These are phyloP conservation scores for Pissodes strobi DNA, from an alignment of 1,140 invertebrate species.

Conservation along the genomic window DNA sequence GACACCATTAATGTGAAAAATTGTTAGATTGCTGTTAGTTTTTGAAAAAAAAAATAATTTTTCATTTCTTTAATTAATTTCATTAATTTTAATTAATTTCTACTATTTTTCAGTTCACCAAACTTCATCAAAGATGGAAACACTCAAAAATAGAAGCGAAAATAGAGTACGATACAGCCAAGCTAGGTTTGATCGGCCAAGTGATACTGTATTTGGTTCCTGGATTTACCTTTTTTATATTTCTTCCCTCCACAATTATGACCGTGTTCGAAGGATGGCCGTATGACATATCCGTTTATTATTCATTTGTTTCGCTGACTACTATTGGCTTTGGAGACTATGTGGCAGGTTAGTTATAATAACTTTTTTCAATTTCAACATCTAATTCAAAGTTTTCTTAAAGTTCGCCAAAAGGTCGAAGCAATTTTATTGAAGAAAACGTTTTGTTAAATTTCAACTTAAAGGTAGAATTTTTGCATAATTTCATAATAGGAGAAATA, in stretches of 20 bases:
- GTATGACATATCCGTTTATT: constrained; percentile 89
- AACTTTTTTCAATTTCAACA: neutral
- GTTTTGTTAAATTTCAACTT: too few species aligned
- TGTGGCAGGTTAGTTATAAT: constrained; percentile 66
- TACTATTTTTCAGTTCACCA: constrained; percentile 63
- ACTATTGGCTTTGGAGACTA: constrained; percentile 95
- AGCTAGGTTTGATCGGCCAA: constrained; percentile 72
- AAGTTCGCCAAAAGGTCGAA: too few species aligned
- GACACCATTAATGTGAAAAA: too few species aligned
- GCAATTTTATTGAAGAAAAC: too few species aligned
- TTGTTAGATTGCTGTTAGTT: too few species aligned
- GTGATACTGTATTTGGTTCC: constrained; percentile 81
- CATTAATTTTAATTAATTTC: constrained; percentile 4
- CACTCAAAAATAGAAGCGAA: constrained; percentile 57
- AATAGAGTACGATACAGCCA: constrained; percentile 63
- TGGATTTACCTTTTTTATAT: constrained; percentile 88
- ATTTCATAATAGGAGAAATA: too few species aligned
- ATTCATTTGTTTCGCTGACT: constrained; percentile 88
- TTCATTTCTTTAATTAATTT: neutral
- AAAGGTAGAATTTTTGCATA: too few species aligned
- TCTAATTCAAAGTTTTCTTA: too few species aligned
- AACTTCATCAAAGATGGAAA: constrained; percentile 77
- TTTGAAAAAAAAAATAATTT: too few species aligned
- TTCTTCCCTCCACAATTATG: constrained; percentile 89
- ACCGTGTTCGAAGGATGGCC: constrained; percentile 86